Conservation (phyloP, 1,140 invertebrate genomes). For the Druon quercuslanigerum region DNA sequence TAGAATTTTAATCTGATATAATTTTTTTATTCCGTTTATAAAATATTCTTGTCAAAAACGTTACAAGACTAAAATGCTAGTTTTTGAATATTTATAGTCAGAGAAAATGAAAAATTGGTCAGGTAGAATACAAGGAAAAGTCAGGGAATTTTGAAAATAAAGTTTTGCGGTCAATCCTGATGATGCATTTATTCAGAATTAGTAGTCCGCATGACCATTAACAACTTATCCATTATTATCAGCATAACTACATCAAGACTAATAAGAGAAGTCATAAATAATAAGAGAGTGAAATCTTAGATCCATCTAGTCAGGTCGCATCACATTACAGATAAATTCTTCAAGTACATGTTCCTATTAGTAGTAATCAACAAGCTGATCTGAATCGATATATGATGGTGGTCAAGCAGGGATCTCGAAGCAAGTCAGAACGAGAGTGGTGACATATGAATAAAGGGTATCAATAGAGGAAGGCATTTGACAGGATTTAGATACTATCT, state of each 20-base stretch:
- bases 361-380: constrained; percentile 53
- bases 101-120: too few relatives aligned
- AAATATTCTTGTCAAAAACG: too few relatives aligned
- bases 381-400: constrained; percentile 34
- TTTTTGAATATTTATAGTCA: too few relatives aligned
- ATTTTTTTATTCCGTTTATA: too few relatives aligned
- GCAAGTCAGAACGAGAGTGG: constrained; percentile 58
- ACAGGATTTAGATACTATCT: constrained; percentile 72
- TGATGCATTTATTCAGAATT: neutral
- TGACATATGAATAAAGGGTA: constrained; percentile 68
- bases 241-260: neutral
- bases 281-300: neutral
- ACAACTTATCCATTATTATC: neutral
- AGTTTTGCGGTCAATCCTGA: too few relatives aligned
- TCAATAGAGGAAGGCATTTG: constrained; percentile 64
- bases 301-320: constrained; percentile 1
- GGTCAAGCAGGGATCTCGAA: constrained; percentile 39
- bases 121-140: too few relatives aligned
- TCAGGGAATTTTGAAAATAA: too few relatives aligned
- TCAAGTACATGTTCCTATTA: constrained; percentile 34
- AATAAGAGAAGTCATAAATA: neutral
- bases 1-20: too few relatives aligned
- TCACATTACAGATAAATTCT: constrained; percentile 15
- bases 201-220: neutral
- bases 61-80: too few relatives aligned